Percentiles rank a stretch among this genome's conserved stretches.
Evolutionary conservation across 2,113 vertebrate species (phyloP).

Genomic region (Calidris pygmaea): DNA sequence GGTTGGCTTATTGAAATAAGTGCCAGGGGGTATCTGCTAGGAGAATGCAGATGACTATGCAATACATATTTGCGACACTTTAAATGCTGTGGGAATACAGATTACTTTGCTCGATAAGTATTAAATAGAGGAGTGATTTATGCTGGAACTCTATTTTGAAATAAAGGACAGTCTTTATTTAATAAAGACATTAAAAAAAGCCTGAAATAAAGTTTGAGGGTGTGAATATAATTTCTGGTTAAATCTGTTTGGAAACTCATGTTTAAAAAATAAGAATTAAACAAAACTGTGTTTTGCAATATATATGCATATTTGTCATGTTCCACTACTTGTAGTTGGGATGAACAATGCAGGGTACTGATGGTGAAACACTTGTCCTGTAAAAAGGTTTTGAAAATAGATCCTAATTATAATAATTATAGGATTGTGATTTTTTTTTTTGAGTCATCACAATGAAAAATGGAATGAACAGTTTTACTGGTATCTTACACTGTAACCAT

Average conservation of each 20-base stretch:
- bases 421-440: neutral
- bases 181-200: neutral
- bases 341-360: neutral
- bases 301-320: neutral
- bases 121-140: neutral
- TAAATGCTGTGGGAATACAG: neutral
- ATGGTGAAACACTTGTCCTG: neutral
- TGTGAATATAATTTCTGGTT: constrained; percentile 19
- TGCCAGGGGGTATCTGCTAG: neutral
- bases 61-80: neutral
- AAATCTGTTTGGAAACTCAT: neutral
- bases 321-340: neutral
- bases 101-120: neutral
- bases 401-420: neutral
- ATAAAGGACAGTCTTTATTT: neutral
- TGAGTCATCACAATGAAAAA: neutral
- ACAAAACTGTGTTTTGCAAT: neutral
- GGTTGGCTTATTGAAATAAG: constrained; percentile 87
- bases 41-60: neutral
- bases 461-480: neutral
- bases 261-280: neutral
- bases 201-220: neutral
- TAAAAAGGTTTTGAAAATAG: neutral
- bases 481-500: neutral
- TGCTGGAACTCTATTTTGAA: constrained; percentile 5